Evolutionary conservation across 2,888 invertebrate genomes (phyloP), one percentile per base, ranked within the genome.

Genomic region (Aethes cnicana): DNA sequence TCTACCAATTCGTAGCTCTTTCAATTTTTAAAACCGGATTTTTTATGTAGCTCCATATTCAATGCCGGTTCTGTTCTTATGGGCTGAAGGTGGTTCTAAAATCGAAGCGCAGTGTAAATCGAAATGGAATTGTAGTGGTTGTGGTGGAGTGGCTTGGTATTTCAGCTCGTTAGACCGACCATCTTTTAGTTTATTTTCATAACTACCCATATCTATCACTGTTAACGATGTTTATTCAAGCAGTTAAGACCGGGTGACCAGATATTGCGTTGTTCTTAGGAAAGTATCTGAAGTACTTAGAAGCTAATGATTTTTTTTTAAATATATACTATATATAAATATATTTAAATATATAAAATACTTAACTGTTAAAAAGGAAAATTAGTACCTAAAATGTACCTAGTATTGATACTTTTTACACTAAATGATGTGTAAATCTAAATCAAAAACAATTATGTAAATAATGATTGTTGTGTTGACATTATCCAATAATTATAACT

Each of bases 181-280:
- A 71, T 76, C 74, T 84, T 82, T 84, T 87, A 78, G 82, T 88
- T 87, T 87, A 87, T 88, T 87, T 87, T 85, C 85, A 80, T 86
- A 87, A 86, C 84, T 82, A 87, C 81, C 80, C 80, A 77, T 84
- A 88, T 88, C 88, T 87, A 87, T 88, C 88, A 88, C 84, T 84
- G 88, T 87, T 88, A 87, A 87, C 87, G 87, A 88, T 87, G 88
- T 88, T 87, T 88, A 87, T 87, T 87, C 86, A 88, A 88, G 82
- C 84, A 75, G 79, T 74, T 77, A 72, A 63, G 63, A 56, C 66
- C 25, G 39, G 57, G 75, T 72, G 69, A 59, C 81, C 73, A 84
- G 61, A 47, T 8, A 12, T 21, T 35, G 2, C 8, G 1, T 16
- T 16, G 26, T 6, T 28, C 23, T 9, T n/a, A 9, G 42, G 25